Percentiles rank a stretch among this genome's conserved stretches.
phyloP scores from a whole-genome alignment of 2,888 invertebrate species.

The Pollenia angustigena region DNA sequence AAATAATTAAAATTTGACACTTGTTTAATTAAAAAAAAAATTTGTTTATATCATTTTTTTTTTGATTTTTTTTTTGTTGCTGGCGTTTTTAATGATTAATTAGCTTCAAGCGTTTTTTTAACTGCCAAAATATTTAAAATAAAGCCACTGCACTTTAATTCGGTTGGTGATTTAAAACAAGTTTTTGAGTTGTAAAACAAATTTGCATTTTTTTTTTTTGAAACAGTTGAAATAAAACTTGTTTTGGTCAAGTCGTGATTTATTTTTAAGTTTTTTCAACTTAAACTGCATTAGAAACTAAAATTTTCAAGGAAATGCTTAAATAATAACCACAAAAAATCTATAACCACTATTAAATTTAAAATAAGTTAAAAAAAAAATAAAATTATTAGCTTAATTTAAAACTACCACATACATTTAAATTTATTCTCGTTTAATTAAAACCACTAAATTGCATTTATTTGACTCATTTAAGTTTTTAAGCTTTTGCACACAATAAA shows the following conservation, averaged over 20 bases:
- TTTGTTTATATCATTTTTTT: slow-evolving; percentile 33
- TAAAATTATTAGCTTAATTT: neutral
- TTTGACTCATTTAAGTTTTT: slow-evolving; percentile 46
- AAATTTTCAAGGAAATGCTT: slow-evolving; percentile 8
- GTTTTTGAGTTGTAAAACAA: slow-evolving; percentile 57
- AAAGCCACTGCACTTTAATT: slow-evolving; percentile 45
- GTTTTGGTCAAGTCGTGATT: slow-evolving; percentile 58
- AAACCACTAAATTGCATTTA: slow-evolving; percentile 48
- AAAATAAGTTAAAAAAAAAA: neutral
- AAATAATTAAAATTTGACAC: slow-evolving; percentile 45
- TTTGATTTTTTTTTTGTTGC: slow-evolving; percentile 9
- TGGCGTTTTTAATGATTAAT: slow-evolving; percentile 41
- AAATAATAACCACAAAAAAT: neutral
- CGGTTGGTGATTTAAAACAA: slow-evolving; percentile 56
- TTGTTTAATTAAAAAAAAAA: slow-evolving; percentile 47
- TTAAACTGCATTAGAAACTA: neutral
- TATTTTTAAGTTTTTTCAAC: slow-evolving; percentile 35
- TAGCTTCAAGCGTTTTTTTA: slow-evolving; percentile 15
- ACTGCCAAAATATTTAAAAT: slow-evolving; percentile 21
- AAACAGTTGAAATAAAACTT: slow-evolving; percentile 49
- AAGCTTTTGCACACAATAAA: slow-evolving; percentile 19
- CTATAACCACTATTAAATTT: neutral
- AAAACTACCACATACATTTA: slow-evolving; percentile 49
- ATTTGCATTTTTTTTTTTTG: slow-evolving; percentile 9
- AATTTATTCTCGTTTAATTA: slow-evolving; percentile 28